phyloP scores from a whole-genome alignment of 2,888 invertebrate species.

The Callimorpha dominula region DNA sequence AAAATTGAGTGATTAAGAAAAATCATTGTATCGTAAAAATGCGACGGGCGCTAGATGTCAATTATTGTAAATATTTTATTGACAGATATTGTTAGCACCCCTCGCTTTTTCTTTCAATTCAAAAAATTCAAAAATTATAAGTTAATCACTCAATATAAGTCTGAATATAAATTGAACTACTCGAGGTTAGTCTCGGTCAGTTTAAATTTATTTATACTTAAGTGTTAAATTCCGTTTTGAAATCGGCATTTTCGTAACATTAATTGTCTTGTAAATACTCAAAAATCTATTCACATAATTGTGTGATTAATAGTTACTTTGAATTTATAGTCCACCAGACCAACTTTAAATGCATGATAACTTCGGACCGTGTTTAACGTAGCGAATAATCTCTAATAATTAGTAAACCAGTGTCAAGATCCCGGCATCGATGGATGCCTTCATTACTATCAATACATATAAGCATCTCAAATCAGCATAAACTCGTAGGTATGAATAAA shows the following conservation, averaged over 20 bases:
- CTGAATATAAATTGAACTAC: background rate
- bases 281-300: background rate
- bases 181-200: too few relatives aligned
- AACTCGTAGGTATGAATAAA: too few relatives aligned
- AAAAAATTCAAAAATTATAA: too few relatives aligned
- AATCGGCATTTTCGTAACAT: background rate
- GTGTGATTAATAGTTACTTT: background rate
- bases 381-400: background rate
- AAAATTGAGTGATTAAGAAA: too few relatives aligned
- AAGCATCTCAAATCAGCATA: background rate
- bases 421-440: background rate
- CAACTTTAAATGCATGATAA: background rate
- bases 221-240: background rate
- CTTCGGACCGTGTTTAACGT: background rate
- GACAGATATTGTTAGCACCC: too few relatives aligned
- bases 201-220: background rate
- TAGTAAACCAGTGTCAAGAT: background rate
- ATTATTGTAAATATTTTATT: too few relatives aligned
- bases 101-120: too few relatives aligned
- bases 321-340: background rate
- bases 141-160: background rate
- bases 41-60: too few relatives aligned
- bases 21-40: too few relatives aligned
- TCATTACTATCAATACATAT: background rate
- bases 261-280: background rate